Evolutionary conservation across 2,797 vertebrate species (phyloP).

Genomic region (Clarias pachynema): DNA sequence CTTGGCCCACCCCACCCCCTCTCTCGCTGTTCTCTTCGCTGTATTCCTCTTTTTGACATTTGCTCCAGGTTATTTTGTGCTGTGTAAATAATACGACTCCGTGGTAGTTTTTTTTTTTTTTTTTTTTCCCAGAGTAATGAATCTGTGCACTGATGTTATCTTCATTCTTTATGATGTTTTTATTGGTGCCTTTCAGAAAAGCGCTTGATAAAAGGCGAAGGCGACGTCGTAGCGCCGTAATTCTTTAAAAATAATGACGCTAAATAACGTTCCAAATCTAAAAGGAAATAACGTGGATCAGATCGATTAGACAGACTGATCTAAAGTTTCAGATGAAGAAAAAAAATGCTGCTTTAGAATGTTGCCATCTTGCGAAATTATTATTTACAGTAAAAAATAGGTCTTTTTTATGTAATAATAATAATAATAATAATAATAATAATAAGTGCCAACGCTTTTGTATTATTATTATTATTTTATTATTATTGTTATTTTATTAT

Average conservation of each 20-base stretch:
- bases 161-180: constrained; percentile 84
- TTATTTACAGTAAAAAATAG: no score
- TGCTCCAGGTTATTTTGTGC: constrained; percentile 90
- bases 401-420: no score
- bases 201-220: constrained; percentile 65
- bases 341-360: neutral
- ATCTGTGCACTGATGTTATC: constrained; percentile 90
- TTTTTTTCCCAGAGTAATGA: constrained; percentile 78
- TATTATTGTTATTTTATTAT: neutral
- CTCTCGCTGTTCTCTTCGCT: neutral
- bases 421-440: neutral
- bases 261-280: neutral
- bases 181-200: constrained; percentile 80
- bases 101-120: no score
- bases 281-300: neutral
- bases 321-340: neutral
- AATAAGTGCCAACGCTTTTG: neutral
- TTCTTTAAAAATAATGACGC: neutral
- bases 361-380: neutral
- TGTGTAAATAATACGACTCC: constrained; percentile 94
- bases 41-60: constrained; percentile 81
- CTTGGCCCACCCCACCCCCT: constrained; percentile 78
- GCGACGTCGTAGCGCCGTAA: neutral
- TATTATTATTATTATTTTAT: neutral
- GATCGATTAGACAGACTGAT: neutral